A percentile compares a stretch with the other conserved stretches of the same genome.
Conservation (phyloP, 2,113 vertebrate genomes). For the Mirounga angustirostris region DNA sequence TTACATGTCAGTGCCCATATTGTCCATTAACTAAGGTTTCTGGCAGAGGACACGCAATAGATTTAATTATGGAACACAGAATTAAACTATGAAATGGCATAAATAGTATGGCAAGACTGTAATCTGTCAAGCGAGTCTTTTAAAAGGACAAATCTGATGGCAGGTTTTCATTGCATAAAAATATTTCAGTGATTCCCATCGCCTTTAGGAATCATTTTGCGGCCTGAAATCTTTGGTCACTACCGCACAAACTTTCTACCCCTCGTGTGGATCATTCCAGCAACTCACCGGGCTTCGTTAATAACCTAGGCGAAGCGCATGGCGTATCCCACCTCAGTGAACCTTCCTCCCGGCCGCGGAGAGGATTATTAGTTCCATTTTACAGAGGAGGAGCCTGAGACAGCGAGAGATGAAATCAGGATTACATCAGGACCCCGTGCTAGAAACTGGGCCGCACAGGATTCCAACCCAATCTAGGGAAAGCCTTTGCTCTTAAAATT, state of each 20-base stretch:
- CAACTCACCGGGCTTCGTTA: rapidly evolving
- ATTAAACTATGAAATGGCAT: background rate
- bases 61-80: background rate
- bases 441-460: background rate
- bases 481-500: background rate
- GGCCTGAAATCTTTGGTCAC: background rate
- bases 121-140: background rate
- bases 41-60: background rate
- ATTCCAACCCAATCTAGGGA: background rate
- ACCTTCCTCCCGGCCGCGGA: background rate
- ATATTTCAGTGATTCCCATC: background rate
- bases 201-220: background rate
- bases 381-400: background rate
- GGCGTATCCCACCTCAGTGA: too few species aligned
- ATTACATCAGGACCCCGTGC: background rate
- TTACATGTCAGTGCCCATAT: background rate
- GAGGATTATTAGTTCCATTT: background rate
- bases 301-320: background rate
- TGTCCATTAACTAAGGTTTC: background rate
- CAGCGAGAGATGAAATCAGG: background rate
- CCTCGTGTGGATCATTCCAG: too few species aligned
- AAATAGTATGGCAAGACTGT: background rate
- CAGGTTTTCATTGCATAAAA: background rate
- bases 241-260: background rate
- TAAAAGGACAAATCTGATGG: background rate